A percentile compares a stretch with the other conserved stretches of the same genome.
Conservation (phyloP, 2,888 invertebrate species). For the Chouioia cunea region DNA sequence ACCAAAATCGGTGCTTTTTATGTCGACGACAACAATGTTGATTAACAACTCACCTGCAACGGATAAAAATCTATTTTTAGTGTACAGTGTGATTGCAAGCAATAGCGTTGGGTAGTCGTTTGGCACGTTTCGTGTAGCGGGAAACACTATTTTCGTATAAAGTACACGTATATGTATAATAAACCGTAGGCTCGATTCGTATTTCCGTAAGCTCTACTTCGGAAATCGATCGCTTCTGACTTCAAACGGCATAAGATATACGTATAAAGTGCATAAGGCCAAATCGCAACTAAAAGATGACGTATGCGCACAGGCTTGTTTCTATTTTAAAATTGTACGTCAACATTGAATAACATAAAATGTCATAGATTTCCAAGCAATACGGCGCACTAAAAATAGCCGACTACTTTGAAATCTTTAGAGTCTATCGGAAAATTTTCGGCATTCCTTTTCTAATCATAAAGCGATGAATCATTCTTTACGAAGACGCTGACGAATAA, state of each 20-base stretch:
- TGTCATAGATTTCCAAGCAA: too few relatives aligned
- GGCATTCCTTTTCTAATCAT: too few relatives aligned
- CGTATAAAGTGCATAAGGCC: conserved; percentile 12
- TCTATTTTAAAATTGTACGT: conserved; percentile 19
- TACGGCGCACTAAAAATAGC: too few relatives aligned
- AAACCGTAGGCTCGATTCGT: background rate
- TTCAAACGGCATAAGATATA: conserved; percentile 19
- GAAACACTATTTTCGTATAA: too few relatives aligned
- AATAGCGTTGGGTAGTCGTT: background rate
- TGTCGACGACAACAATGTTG: background rate
- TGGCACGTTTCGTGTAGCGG: too few relatives aligned
- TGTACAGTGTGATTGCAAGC: background rate
- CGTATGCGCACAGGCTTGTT: background rate
- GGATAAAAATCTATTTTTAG: conserved; percentile 2
- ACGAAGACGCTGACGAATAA: too few relatives aligned
- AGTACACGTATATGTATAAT: too few relatives aligned
- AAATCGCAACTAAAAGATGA: background rate
- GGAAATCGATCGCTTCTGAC: conserved; percentile 22
- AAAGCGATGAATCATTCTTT: too few relatives aligned
- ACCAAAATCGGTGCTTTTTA: too few relatives aligned
- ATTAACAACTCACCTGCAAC: conserved; percentile 19
- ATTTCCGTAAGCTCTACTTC: conserved; percentile 12
- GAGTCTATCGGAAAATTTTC: background rate
- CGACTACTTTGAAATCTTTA: too few relatives aligned
- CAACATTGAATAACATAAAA: background rate